Conservation (phyloP, 2,113 vertebrate species). For the Henicopernis longicauda region DNA sequence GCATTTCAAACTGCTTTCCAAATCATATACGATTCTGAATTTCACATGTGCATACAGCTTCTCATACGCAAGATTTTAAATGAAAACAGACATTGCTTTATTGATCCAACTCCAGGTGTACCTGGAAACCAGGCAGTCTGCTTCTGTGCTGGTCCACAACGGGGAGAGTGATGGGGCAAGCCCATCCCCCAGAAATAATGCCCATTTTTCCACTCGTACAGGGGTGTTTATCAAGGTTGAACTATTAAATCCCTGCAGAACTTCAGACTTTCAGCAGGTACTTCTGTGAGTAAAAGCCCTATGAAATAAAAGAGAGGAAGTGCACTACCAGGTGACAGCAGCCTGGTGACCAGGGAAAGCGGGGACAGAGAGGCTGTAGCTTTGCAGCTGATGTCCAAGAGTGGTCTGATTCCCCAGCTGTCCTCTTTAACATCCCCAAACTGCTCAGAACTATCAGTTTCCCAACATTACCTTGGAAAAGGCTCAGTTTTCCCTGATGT, state of each 20-base stretch:
- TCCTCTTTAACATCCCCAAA: neutral
- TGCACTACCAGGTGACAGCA: neutral
- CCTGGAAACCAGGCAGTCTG: neutral
- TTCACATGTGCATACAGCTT: neutral
- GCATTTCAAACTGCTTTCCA: neutral
- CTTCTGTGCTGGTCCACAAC: neutral
- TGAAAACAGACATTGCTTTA: neutral
- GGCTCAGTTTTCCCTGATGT: neutral
- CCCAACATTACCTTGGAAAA: neutral
- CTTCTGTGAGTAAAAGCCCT: neutral
- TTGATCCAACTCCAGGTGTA: neutral
- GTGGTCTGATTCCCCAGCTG: neutral
- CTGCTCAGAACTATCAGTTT: neutral
- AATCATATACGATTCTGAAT: neutral
- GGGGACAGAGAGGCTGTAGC: neutral
- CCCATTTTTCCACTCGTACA: neutral
- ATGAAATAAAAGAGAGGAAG: neutral
- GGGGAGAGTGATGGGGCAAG: neutral
- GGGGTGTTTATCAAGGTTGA: neutral
- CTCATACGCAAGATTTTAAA: neutral
- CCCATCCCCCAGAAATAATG: neutral
- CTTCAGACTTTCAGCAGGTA: neutral
- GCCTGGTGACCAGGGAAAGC: neutral
- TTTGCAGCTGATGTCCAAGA: neutral
- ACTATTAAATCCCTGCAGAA: neutral